phyloP scores from a whole-genome alignment of 2,797 vertebrate species.

The Myiothlypis coronata region DNA sequence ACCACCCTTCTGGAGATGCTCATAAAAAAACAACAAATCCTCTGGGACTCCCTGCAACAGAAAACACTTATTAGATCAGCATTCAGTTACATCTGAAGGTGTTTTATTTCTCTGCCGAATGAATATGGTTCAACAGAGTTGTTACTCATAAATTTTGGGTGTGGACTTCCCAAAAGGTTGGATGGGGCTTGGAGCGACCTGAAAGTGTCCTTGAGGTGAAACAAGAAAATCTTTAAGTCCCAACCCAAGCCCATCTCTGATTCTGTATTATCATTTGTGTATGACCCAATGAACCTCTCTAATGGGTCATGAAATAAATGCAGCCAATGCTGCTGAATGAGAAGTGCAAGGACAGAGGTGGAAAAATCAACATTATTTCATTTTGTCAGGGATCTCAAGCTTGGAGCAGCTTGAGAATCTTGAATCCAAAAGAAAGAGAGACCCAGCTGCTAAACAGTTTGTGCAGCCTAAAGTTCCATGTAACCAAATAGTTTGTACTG shows the following conservation, averaged over 20 bases:
- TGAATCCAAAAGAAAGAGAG: not conserved
- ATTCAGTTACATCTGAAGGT: not conserved
- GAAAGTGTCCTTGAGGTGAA: not conserved
- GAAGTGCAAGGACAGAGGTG: not conserved
- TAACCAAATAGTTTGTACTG: not conserved
- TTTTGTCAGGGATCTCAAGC: not conserved
- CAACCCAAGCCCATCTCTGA: not conserved
- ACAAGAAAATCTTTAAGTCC: not conserved
- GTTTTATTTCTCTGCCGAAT: not conserved
- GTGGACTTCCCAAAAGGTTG: not conserved
- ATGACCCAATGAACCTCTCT: not conserved
- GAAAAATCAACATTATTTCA: not conserved
- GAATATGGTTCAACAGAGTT: not conserved
- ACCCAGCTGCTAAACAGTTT: not conserved
- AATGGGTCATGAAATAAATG: not conserved
- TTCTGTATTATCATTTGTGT: not conserved
- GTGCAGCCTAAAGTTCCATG: not conserved
- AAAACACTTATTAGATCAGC: not conserved
- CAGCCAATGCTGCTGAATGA: not conserved
- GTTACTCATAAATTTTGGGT: not conserved
- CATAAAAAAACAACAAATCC: constrained; percentile 92
- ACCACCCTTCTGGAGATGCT: constrained; percentile 83
- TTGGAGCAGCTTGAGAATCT: not conserved
- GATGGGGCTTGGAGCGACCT: not conserved
- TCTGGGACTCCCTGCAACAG: constrained; percentile 87